Evolutionary conservation across 2,888 invertebrate species (phyloP).

Genomic region (Drosophila rubida): DNA sequence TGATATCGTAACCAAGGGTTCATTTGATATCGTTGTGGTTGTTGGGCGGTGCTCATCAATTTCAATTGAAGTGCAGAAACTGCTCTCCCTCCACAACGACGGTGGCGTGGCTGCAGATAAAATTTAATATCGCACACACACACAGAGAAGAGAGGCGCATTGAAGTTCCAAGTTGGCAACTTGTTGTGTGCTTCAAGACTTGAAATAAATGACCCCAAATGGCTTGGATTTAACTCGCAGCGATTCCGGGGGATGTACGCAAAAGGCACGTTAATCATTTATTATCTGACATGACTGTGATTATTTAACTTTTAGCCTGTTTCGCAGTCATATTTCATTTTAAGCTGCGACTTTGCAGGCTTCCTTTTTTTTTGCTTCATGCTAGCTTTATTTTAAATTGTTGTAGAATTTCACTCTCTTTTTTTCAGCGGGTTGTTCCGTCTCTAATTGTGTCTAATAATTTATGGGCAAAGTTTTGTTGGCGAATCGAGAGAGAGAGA

Average conservation of each 20-base stretch:
- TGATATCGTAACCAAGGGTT: slow-evolving; percentile 7
- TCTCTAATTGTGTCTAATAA: slow-evolving; percentile 66
- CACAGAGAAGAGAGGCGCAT: slow-evolving; percentile 2
- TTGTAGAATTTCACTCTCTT: slow-evolving; percentile 10
- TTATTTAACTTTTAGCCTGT: slow-evolving; percentile 73
- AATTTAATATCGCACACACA: slow-evolving; percentile 14
- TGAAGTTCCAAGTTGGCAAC: slow-evolving; percentile 21
- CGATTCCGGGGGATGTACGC: slow-evolving; percentile 7
- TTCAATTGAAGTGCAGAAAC: slow-evolving; percentile 50
- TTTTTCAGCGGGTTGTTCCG: slow-evolving; percentile 14
- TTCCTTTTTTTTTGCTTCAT: slow-evolving; percentile 30
- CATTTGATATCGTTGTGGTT: slow-evolving; percentile 6
- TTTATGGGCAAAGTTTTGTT: slow-evolving; percentile 68
- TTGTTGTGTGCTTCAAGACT: slow-evolving; percentile 11
- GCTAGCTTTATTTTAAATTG: slow-evolving; percentile 38
- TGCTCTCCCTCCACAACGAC: background rate
- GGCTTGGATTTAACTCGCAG: slow-evolving; percentile 19
- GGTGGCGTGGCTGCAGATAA: slow-evolving; percentile 1
- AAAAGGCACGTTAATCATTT: slow-evolving; percentile 73
- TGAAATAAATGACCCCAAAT: slow-evolving; percentile 62
- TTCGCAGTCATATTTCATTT: slow-evolving; percentile 66
- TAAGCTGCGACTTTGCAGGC: slow-evolving; percentile 31
- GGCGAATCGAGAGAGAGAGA: slow-evolving; percentile 13
- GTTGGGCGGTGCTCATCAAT: slow-evolving; percentile 57
- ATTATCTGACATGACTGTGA: slow-evolving; percentile 79